Base-by-base conservation (phyloP, 2,888 invertebrate genomes). In the Miltochrista miniata region DNA sequence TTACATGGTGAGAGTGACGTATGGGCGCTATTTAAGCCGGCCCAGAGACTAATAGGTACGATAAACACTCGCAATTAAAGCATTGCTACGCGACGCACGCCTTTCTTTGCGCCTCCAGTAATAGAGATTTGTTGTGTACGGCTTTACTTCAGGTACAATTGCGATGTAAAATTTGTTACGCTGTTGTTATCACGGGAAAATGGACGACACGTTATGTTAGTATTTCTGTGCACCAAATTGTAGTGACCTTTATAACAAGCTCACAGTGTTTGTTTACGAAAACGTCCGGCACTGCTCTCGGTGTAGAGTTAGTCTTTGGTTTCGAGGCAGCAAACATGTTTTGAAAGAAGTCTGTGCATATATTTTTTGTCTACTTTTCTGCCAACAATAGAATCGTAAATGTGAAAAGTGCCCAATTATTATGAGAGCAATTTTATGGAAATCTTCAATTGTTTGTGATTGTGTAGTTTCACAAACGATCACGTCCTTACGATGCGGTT, bases 41-140 rank as follows among this genome's bases (percentile, higher is more conserved):
- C 83, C 83, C 83, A 83, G 81, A 88, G 90, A 90, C 81, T 84
- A 88, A 90, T 90, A 77, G 82, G 70, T 60, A 81, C 85, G 87
- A 90, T 90, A 90, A 90, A 90, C 86, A 87, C 81, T 72, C 76
- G 82, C 89, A 90, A 90, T 90, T 90, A 90, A 90, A 90, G 83
- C 88, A 89, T 90, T 86, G 88, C 87, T 75, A 87, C 78, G 81
- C 90, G 90, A 88, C 89, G 85, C 88, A 87, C 89, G 87, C 85
- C 73, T 87, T 87, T 90, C 89, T 87, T 89, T 87, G 82, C 83
- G 76, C 84, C 74, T 79, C 75, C 64, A 52, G 65, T 88, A 87
- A 90, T 87, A 81, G 81, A 85, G 85, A 89, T 87, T 89, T 87
- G 88, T 88, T 58, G 44, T 43, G 73, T 73, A 69, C 65, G 52